Base-by-base conservation (phyloP, 2,113 vertebrate genomes). In the Grammomys dolichurus region DNA sequence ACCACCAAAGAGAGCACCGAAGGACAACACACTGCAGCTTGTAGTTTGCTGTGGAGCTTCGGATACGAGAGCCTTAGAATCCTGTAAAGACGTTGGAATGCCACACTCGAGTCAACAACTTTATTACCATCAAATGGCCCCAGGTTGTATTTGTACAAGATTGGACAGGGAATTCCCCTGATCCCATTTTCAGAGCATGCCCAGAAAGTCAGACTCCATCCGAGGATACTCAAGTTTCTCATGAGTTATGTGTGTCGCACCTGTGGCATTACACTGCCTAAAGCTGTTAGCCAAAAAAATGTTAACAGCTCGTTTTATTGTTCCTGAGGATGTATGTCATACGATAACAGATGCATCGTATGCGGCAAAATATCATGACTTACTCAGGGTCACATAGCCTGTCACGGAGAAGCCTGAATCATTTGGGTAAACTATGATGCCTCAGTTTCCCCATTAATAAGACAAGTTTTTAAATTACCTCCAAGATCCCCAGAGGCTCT, bases 261-360 rank as follows among this genome's bases (percentile, higher is more conserved):
- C 56, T 36, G 54, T 22, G 48, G 12, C 69, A 36, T 63, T 54
- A 70, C 58, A 88, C 92, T 87, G 80, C 87, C 93, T 43, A 87
- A 91, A 94, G 87, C 33, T 72, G 33, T 88, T 56, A 58, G 65
- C n/a, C 89, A 65, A 85, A 95, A 56, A 87, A 89, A 65, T 48
- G n/a, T 89, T 95, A 95, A 95, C 40, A 93, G 87, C 46, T 67
- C 81, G 28, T 48, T 94, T 97, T 84, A 96, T 72, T 87, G 63
- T 63, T 97, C 95, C 58, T 46, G 75, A 87, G 78, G 93, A 72
- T 28, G 81, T 43, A 92, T 81, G 72, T 33, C 58, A 75, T 43
- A 65, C 48, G 93, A 76, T 43, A 89, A 78, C 36, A 7, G 96
- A 58, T 24, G 20, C 12, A 51, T 80, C 43, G 72, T 67, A 48